Evolutionary conservation across 2,113 vertebrate species (phyloP), one percentile per base, ranked within the genome.

Genomic region (Craseonycteris thonglongyai): DNA sequence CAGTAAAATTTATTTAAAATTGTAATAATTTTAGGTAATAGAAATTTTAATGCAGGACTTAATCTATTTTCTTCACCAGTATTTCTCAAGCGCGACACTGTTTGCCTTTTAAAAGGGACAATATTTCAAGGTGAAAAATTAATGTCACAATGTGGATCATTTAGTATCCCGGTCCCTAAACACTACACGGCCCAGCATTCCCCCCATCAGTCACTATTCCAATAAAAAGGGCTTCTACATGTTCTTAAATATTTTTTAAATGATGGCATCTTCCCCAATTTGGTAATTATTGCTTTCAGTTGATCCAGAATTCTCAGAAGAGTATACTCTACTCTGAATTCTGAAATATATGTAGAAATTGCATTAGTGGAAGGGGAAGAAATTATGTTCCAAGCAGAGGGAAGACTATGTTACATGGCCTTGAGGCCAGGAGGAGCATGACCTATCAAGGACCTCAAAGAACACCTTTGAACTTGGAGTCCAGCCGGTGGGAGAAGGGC

Each of bases 1-100:
- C 49, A 92, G 68, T 82, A 61, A 56, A 89, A 68, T 74, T 80
- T 84, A 24, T 61, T 91, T 82, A 59, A 76, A 89, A 66, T 35
- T 40, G 4, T 2, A 68, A 71, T 49, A 91, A 47, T 83, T 12
- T 8, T 33, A 84, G 38, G 65, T 72, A 72, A 54, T 7, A 59
- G 54, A 76, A 88, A 24, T 81, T 81, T 42, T 47, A 71, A 47
- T 58, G 78, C 58, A 72, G 11, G 3, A 45, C 28, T 74, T 78
- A 18, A 72, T 42, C 26, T 89, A 61, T 24, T 91, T 26, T 86
- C 51, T 88, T 35, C 35, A 56, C 63, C 68, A 59, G 10, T 65
- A 40, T 92, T 65, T 91, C 78, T 87, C 42, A 68, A 3, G 24
- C 13, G 71, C 5, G 7, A 19, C 14, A 51, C 12, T 63, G 56